These are phyloP conservation scores for Ceratina calcarata DNA, from an alignment of 1,140 invertebrate species.

Conservation along the genomic window DNA sequence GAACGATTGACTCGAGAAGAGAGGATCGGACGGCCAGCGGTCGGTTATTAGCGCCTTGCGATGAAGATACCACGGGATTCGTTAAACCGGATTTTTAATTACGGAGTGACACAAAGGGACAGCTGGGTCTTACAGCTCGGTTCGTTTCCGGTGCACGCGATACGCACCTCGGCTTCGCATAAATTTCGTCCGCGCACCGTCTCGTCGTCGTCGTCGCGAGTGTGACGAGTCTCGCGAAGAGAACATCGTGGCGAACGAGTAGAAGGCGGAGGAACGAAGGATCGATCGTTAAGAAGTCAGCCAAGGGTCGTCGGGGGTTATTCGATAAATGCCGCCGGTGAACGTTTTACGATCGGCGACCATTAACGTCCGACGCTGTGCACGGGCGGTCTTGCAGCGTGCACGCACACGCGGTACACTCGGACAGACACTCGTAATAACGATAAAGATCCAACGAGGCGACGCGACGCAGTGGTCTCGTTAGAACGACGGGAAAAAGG, in stretches of 20 bases:
- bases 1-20: neutral
- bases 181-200: conserved; percentile 24
- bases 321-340: conserved; percentile 53
- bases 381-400: conserved; percentile 29
- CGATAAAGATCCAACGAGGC: conserved; percentile 64
- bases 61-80: conserved; percentile 68
- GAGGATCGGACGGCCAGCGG: conserved; percentile 26
- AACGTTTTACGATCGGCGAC: conserved; percentile 56
- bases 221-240: neutral
- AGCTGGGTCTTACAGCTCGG: conserved; percentile 68
- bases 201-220: no score
- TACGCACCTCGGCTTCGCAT: conserved; percentile 21
- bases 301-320: conserved; percentile 39
- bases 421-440: conserved; percentile 68
- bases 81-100: conserved; percentile 71
- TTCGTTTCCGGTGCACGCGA: conserved; percentile 71
- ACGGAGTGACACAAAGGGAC: conserved; percentile 64
- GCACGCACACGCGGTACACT: conserved; percentile 39
- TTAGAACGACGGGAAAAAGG: neutral
- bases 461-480: conserved; percentile 45
- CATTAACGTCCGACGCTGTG: conserved; percentile 52
- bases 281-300: conserved; percentile 35
- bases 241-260: conserved; percentile 9
- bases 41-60: conserved; percentile 68
- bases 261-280: neutral